These are phyloP conservation scores for Drosophila demipolita DNA, from an alignment of 2,888 invertebrate genomes.

Conservation along the genomic window DNA sequence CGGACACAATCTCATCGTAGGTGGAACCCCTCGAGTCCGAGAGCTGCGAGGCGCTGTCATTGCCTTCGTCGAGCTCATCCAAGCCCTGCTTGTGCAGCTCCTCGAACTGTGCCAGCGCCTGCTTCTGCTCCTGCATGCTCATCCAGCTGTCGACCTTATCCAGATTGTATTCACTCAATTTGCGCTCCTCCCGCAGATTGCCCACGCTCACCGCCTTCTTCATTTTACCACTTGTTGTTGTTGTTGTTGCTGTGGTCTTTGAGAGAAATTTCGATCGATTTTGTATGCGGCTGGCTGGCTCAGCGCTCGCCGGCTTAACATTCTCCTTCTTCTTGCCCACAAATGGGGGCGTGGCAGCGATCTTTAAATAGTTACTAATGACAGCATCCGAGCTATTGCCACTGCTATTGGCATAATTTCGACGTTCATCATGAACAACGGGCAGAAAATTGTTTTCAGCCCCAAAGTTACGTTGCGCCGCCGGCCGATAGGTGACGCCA, in stretches of 20 bases:
- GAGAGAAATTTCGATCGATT: conserved; percentile 42
- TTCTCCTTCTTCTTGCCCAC: conserved; percentile 82
- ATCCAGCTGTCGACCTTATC: conserved; percentile 85
- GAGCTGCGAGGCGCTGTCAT: conserved; percentile 70
- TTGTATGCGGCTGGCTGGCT: conserved; percentile 21
- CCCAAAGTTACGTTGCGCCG: conserved; percentile 60
- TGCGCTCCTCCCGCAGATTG: conserved; percentile 81
- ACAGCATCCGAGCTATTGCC: conserved; percentile 77
- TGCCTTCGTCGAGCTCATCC: conserved; percentile 68
- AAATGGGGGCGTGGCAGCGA: conserved; percentile 71
- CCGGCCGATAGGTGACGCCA: conserved; percentile 18
- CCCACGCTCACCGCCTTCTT: conserved; percentile 77
- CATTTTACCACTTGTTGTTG: conserved; percentile 47
- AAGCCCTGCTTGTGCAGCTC: conserved; percentile 60
- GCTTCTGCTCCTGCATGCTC: conserved; percentile 82
- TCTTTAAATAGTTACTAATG: conserved; percentile 84
- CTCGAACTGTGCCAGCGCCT: conserved; percentile 47
- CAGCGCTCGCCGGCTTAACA: conserved; percentile 67
- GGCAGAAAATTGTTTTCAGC: conserved; percentile 77
- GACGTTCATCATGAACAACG: conserved; percentile 58
- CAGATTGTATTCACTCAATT: conserved; percentile 84
- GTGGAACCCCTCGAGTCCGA: conserved; percentile 83
- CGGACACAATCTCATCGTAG: conserved; percentile 85
- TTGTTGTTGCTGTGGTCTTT: conserved; percentile 17
- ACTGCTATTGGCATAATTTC: conserved; percentile 33